Evolutionary conservation across 2,113 vertebrate genomes (phyloP), one percentile per base, ranked within the genome.

Genomic region (Zapus hudsonius): DNA sequence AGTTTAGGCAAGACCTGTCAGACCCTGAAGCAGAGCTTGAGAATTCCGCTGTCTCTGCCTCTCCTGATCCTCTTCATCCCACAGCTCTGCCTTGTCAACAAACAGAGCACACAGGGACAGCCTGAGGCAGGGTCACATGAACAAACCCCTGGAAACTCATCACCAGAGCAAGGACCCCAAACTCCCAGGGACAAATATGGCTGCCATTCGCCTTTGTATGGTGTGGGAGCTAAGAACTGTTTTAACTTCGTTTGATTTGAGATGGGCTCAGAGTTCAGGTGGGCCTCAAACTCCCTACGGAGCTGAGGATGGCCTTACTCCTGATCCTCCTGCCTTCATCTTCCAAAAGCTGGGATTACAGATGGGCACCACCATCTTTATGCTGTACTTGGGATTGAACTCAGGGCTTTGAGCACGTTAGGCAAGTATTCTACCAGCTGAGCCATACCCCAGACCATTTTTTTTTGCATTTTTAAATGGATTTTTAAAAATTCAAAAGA

Each of bases 121-220:
- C 1, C 23, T 2, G 31, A 27, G 19, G 38, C 57, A 33, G n/a
- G n/a, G 1, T 20, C 15, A 20, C 0, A 13, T n/a, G 33, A 13
- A 3, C 2, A 27, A 2, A 55, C 47, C 29, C 19, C 75, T 3
- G 0, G 1, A 33, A n/a, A 6, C 47, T 44, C 38, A 4, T 44
- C 11, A 0, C 42, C 0, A 16, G 25, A 23, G 12, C 2, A 0
- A 20, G 19, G 70, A 47, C 5, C 0, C 5, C 55, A 25, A 0
- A 10, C 22, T 16, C 11, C 64, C n/a, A 0, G 0, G 33, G 81
- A 52, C 64, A 12, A 16, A 17, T 27, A 47, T 33, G 73, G 76
- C 38, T 3, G 1, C 44, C 7, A 2, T 10, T 25, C 31, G 17
- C 55, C 69, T 75, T 25, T 19, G 1, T 27, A 1, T 2, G 7